Evolutionary conservation across 2,797 vertebrate species (phyloP).

Genomic region (Novumbra hubbsi): DNA sequence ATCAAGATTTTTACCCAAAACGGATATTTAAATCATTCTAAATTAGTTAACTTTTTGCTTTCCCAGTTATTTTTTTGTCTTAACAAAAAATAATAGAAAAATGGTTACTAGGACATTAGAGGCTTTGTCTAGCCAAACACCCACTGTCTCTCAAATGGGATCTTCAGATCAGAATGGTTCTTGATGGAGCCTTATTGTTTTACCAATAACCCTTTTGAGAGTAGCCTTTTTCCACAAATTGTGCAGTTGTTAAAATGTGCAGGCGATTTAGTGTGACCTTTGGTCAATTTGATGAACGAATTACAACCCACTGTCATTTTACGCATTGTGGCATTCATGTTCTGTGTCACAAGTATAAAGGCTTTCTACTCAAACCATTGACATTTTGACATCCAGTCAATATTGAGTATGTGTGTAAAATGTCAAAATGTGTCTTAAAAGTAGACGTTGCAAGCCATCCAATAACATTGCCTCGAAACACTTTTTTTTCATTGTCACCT

Average conservation of each 20-base stretch:
- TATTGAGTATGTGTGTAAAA: background rate
- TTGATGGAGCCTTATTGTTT: too few relatives aligned
- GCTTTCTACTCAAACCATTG: background rate
- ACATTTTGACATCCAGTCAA: conserved; percentile 1
- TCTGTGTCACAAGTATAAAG: background rate
- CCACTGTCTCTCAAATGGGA: too few relatives aligned
- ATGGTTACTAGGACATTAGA: too few relatives aligned
- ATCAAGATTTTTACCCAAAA: too few relatives aligned
- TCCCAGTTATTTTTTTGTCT: too few relatives aligned
- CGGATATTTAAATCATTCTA: too few relatives aligned
- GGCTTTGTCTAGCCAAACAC: too few relatives aligned
- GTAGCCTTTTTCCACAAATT: too few relatives aligned
- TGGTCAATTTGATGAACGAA: background rate
- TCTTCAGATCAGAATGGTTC: too few relatives aligned
- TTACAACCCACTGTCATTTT: background rate
- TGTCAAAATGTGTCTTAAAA: background rate
- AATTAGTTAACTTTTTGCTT: too few relatives aligned
- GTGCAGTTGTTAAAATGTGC: background rate
- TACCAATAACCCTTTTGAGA: too few relatives aligned
- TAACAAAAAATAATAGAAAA: too few relatives aligned
- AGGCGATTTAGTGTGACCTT: background rate
- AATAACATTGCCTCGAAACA: background rate
- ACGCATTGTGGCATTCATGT: background rate
- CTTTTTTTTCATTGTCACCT: background rate
- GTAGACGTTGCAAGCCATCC: background rate